phyloP scores from a whole-genome alignment of 1,140 invertebrate genomes.

The Papilio helenus region DNA sequence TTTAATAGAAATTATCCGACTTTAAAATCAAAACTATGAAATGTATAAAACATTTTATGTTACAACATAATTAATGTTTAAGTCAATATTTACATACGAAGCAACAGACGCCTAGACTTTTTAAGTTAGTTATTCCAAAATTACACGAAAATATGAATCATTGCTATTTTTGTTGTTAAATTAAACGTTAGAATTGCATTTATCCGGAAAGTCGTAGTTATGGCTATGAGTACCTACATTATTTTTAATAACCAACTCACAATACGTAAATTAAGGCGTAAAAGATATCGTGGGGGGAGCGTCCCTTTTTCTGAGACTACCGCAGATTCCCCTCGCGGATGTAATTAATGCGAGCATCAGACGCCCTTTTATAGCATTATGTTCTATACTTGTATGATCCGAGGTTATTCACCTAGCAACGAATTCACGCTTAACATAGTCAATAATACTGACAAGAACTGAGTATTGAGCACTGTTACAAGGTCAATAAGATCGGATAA shows the following conservation, averaged over 20 bases:
- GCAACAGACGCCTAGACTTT: not conserved
- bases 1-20: too few relatives aligned
- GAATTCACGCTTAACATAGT: not conserved
- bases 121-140: not conserved
- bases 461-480: too few relatives aligned
- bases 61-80: too few relatives aligned
- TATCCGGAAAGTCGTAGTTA: not conserved
- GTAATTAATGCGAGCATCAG: slow-evolving; percentile 14
- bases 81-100: not conserved
- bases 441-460: not conserved
- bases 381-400: slow-evolving; percentile 5
- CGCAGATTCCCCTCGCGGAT: slow-evolving; percentile 12
- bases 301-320: slow-evolving; percentile 14
- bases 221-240: not conserved
- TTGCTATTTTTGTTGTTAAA: not conserved
- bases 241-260: not conserved
- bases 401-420: not conserved
- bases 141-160: not conserved
- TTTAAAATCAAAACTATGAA: too few relatives aligned
- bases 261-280: not conserved
- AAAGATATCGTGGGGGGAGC: not conserved
- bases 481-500: too few relatives aligned
- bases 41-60: too few relatives aligned
- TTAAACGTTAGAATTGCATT: not conserved
- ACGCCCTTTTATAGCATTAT: slow-evolving; percentile 21